Evolutionary conservation across 2,888 invertebrate species (phyloP), one percentile per base, ranked within the genome.

Genomic region (Gastrophysa polygoni): DNA sequence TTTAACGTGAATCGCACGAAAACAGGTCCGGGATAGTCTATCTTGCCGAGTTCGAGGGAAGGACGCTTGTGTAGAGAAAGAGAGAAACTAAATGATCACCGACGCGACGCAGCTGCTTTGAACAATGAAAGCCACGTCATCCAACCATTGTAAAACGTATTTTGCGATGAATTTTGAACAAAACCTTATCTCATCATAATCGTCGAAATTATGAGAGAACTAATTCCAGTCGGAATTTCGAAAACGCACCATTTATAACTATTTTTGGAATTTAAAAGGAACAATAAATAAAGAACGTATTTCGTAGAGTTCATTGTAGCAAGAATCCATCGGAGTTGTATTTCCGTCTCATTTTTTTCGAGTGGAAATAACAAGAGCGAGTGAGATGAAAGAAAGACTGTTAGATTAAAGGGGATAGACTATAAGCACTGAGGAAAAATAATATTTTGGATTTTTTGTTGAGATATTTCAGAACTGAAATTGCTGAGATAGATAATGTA

Each of bases 1-100:
- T 78, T 78, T 76, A 72, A 72, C 70, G 75, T 82, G 69, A 69
- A 67, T 73, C 73, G 63, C 76, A 77, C 78, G 77, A 78, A 78
- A 81, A 80, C 80, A 66, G 85, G 84, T 81, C 83, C 85, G 59
- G 84, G 80, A 74, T 73, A 75, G 77, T 80, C 80, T 59, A 83
- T 80, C 58, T 75, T 83, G 68, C 32, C 80, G 78, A 60, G 76
- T 75, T 11, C 63, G 48, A 81, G 81, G 73, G 82, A 79, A 48
- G 77, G 75, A 68, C 73, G 77, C 80, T 58, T 64, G 61, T 80
- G 14, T 58, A 61, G 64, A 65, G 56, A 61, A 34, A 65, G 64
- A 65, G 47, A 59, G 56, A 28, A 46, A 17, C 58, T 71, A 62
- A 59, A 44, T 69, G 65, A 75, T 68, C 73, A 71, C 68, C 70